A percentile compares a stretch with the other conserved stretches of the same genome.
These are phyloP conservation scores for Flexamia atlantica DNA, from an alignment of 2,888 invertebrate genomes.

Conservation along the genomic window DNA sequence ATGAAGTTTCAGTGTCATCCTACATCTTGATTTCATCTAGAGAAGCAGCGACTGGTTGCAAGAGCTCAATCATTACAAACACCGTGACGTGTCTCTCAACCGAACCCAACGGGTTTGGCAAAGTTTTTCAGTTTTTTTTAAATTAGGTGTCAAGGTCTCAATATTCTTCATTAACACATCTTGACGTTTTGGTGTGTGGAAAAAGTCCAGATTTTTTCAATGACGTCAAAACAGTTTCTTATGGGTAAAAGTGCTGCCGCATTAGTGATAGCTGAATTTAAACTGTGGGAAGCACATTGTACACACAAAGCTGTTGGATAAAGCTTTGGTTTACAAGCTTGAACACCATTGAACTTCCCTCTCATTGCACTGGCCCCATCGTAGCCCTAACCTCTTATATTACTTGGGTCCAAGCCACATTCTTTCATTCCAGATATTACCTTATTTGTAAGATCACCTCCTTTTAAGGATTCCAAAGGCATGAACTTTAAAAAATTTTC, in stretches of 20 bases:
- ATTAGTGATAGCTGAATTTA: not conserved
- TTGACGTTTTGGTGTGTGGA: not conserved
- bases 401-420: not conserved
- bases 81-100: constrained; percentile 61
- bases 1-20: constrained; percentile 59
- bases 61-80: constrained; percentile 55
- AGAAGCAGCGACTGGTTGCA: constrained; percentile 36
- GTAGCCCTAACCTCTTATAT: not conserved
- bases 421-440: constrained; percentile 2
- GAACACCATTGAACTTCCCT: not conserved
- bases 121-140: not conserved
- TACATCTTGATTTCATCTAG: constrained; percentile 57
- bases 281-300: not conserved
- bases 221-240: constrained; percentile 7
- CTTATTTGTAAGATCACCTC: not conserved
- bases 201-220: not conserved
- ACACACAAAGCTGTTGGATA: constrained; percentile 2
- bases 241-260: not conserved
- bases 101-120: constrained; percentile 62
- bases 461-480: not conserved
- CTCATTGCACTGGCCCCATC: constrained; percentile 6
- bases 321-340: not conserved
- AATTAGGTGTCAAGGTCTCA: not conserved
- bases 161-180: not conserved
- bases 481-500: constrained; percentile 27